These are phyloP conservation scores for Numenius phaeopus DNA, from an alignment of 2,797 vertebrate genomes.

Conservation along the genomic window DNA sequence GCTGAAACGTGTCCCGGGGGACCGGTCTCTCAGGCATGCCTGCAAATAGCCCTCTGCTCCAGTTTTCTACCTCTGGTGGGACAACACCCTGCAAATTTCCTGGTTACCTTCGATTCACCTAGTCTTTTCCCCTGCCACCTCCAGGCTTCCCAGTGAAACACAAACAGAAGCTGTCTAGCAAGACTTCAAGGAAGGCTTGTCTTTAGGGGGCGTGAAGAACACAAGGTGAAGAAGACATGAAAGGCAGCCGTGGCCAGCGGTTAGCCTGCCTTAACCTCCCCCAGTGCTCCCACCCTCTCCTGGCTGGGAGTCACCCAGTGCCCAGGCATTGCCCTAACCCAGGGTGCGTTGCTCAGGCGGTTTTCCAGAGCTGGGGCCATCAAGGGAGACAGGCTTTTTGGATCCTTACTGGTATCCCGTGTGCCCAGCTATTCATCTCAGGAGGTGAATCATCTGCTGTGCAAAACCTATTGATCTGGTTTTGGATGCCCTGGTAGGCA, in stretches of 20 bases:
- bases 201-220: neutral
- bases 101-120: neutral
- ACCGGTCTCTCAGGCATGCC: neutral
- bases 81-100: neutral
- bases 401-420: neutral
- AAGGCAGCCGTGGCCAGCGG: neutral
- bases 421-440: neutral
- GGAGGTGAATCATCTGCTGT: neutral
- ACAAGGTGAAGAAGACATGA: neutral
- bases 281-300: neutral
- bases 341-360: accelerated
- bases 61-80: neutral
- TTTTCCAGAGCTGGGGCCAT: neutral
- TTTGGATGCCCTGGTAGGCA: neutral
- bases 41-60: neutral
- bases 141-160: accelerated
- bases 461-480: neutral
- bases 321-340: neutral
- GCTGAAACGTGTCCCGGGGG: neutral
- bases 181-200: neutral
- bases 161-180: neutral
- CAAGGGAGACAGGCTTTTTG: neutral
- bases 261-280: neutral
- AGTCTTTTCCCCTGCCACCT: neutral
- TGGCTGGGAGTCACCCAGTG: neutral